These are phyloP conservation scores for Bellardia bayeri DNA, from an alignment of 2,888 invertebrate species.

Conservation along the genomic window DNA sequence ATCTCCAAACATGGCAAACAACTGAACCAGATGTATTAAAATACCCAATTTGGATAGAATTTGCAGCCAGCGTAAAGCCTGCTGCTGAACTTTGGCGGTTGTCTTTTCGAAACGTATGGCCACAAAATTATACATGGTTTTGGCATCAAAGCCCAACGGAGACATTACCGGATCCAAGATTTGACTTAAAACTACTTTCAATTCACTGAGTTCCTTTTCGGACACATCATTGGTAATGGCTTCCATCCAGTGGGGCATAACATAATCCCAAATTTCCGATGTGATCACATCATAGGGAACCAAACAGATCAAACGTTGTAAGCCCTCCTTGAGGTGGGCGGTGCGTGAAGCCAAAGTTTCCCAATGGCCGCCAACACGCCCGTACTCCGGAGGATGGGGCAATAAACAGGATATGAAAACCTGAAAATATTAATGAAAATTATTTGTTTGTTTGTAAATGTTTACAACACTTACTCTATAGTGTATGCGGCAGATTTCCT, in stretches of 20 bases:
- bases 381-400: slow-evolving; percentile 98
- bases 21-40: slow-evolving; percentile 92
- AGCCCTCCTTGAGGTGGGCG: slow-evolving; percentile 96
- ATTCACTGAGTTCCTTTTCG: slow-evolving; percentile 92
- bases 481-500: slow-evolving; percentile 92
- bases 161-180: slow-evolving; percentile 98
- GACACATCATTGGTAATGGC: slow-evolving; percentile 96
- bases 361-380: slow-evolving; percentile 98
- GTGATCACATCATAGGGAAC: slow-evolving; percentile 99
- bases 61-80: slow-evolving; percentile 94
- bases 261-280: slow-evolving; percentile 98
- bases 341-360: slow-evolving; percentile 94
- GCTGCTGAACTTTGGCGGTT: slow-evolving; percentile 92
- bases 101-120: slow-evolving; percentile 92
- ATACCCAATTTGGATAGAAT: slow-evolving; percentile 95
- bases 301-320: slow-evolving; percentile 96
- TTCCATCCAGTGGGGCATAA: slow-evolving; percentile 99
- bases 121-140: slow-evolving; percentile 97
- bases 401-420: slow-evolving; percentile 94
- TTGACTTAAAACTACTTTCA: slow-evolving; percentile 94
- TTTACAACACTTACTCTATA: slow-evolving; percentile 86
- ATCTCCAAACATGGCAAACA: slow-evolving; percentile 95
- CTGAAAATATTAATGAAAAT: slow-evolving; percentile 61
- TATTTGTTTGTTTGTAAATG: background rate
- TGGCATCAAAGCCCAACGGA: slow-evolving; percentile 96